phyloP scores from a whole-genome alignment of 2,888 invertebrate species.

The Epiblema foenella region DNA sequence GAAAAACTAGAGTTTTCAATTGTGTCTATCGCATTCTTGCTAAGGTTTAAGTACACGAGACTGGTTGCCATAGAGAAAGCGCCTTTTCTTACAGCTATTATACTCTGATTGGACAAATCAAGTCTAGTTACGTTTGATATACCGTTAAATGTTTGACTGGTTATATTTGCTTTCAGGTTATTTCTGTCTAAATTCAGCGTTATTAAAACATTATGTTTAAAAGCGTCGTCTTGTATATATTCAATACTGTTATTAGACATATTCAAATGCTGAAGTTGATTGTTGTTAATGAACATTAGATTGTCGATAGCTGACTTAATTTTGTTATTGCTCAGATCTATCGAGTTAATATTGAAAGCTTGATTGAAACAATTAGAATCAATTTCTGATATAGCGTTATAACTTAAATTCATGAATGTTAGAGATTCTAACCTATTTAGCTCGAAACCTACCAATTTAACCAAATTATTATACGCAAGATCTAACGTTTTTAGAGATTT shows the following conservation, averaged over 20 bases:
- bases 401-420: conserved; percentile 59
- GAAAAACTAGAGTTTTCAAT: conserved; percentile 62
- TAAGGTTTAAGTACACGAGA: conserved; percentile 64
- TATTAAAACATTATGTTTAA: conserved; percentile 58
- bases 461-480: conserved; percentile 62
- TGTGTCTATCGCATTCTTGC: conserved; percentile 59
- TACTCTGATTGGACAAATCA: conserved; percentile 62
- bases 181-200: conserved; percentile 67
- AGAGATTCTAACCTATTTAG: conserved; percentile 61
- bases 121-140: conserved; percentile 57
- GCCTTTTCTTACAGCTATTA: conserved; percentile 56
- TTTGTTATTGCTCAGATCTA: conserved; percentile 69
- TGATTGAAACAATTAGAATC: conserved; percentile 68
- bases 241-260: conserved; percentile 64
- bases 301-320: conserved; percentile 62
- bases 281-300: conserved; percentile 64
- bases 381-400: conserved; percentile 63
- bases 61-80: conserved; percentile 60
- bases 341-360: conserved; percentile 55
- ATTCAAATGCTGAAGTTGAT: conserved; percentile 60
- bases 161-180: conserved; percentile 60
- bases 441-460: conserved; percentile 62
- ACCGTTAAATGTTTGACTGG: conserved; percentile 62
- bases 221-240: conserved; percentile 62
- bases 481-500: conserved; percentile 61